Conservation (phyloP, 2,797 vertebrate genomes). For the Epinephelus coioides region DNA sequence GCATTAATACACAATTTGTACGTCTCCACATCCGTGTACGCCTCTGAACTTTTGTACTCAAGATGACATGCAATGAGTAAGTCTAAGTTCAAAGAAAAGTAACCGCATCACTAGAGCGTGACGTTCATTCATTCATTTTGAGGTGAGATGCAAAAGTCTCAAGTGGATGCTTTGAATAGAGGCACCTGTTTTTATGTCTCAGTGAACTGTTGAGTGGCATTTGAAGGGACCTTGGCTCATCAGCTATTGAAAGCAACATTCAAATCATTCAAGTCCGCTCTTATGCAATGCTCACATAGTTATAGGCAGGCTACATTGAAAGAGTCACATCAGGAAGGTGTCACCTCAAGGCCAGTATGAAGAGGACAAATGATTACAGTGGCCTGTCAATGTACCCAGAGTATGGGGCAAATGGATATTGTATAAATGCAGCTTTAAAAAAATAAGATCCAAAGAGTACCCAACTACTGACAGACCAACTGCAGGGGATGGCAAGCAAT, state of each 20-base stretch:
- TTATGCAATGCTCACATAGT: no score
- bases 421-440: no score
- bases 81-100: not conserved
- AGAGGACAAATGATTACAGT: not conserved
- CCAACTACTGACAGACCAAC: no score
- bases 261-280: no score
- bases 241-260: not conserved
- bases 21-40: not conserved
- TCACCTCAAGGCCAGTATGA: not conserved
- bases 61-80: not conserved
- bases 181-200: not conserved
- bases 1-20: slow-evolving; percentile 32
- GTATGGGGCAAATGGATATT: not conserved
- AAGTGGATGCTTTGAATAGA: not conserved
- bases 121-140: not conserved
- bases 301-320: no score
- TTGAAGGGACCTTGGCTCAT: not conserved
- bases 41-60: not conserved
- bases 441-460: no score
- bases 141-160: not conserved
- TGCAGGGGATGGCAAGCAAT: no score
- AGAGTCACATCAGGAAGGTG: no score
- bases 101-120: not conserved
- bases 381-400: not conserved
- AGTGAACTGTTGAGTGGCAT: not conserved